Evolutionary conservation across 2,113 vertebrate genomes (phyloP), one percentile per base, ranked within the genome.

Genomic region (Beaufortia kweichowensis): DNA sequence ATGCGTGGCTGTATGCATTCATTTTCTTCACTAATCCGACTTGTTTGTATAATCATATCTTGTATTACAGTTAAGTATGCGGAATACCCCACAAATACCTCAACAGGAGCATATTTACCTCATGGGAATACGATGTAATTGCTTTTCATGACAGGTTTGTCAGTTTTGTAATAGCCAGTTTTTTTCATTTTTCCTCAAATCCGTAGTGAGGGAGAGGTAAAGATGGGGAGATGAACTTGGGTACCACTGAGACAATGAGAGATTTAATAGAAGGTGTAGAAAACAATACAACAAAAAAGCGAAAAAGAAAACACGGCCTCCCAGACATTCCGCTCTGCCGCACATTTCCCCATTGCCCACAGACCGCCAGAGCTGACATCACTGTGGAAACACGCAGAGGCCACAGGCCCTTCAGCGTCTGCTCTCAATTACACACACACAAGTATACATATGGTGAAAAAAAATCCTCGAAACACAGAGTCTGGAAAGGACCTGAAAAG

Each of bases 371-470:
- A 64, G 70, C 87, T 92, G 90, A 92, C 90, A 88, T 92, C 91
- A 92, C 85, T 75, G 81, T 70, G 85, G 86, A 90, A 86, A 86
- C 88, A 90, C 33, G 88, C 83, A 80, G 85, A 87, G 88, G 85
- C 87, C 55, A 60, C 28, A 50, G 79, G 79, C 76, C 82, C 73
- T 85, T 89, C 84, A 71, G 85, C 85, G 88, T 91, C 91, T 92
- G 91, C 87, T 90, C 86, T 82, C 87, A 89, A 90, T 92, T 91
- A 91, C 81, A 66, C 83, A 79, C 74, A 84, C 53, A 53, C 62
- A 43, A 24, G 9, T 64, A 50, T 55, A 50, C 33, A 73, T 48
- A 2, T 41, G 65, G 35, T 29, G 21, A 55, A 71, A 35, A n/a
- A 33, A 70, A 79, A 41, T 55, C 33, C 33, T 43, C 57, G 6